Percentiles rank a stretch among this genome's conserved stretches.
Conservation (phyloP, 1,140 invertebrate species). For the Drosophila mauritiana region DNA sequence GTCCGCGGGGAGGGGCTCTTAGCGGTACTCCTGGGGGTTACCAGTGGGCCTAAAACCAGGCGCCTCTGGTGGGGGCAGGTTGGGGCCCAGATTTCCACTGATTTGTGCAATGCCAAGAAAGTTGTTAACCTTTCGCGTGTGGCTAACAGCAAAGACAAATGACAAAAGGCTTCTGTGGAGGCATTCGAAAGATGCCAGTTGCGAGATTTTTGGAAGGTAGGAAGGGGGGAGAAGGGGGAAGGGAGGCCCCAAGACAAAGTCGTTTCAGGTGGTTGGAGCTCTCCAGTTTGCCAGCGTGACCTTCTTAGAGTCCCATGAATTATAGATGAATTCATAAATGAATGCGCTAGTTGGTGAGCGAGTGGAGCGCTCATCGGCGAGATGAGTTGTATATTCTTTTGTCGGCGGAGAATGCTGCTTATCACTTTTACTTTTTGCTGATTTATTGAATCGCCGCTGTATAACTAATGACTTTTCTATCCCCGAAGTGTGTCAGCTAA, state of each 20-base stretch:
- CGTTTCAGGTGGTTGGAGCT: constrained; percentile 1
- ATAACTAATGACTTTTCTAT: constrained; percentile 26
- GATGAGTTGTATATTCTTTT: constrained; percentile 47
- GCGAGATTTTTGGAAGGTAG: neutral
- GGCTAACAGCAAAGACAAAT: constrained; percentile 46
- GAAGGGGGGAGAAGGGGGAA: too few species aligned
- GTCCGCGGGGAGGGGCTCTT: constrained; percentile 19
- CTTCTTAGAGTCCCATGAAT: constrained; percentile 44
- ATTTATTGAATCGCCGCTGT: constrained; percentile 40
- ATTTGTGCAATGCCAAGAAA: constrained; percentile 49
- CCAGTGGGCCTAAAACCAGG: constrained; percentile 17
- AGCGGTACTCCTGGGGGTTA: constrained; percentile 52
- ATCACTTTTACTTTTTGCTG: constrained; percentile 61
- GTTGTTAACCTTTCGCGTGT: constrained; percentile 63
- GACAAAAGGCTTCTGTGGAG: constrained; percentile 59
- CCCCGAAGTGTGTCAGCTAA: constrained; percentile 50
- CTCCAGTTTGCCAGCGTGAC: constrained; percentile 27
- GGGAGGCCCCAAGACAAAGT: neutral
- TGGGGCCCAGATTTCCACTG: constrained; percentile 24
- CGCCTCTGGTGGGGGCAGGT: neutral
- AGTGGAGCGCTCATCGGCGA: constrained; percentile 15
- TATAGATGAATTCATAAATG: constrained; percentile 41
- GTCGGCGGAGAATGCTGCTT: constrained; percentile 30
- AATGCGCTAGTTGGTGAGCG: constrained; percentile 44
- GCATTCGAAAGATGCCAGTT: constrained; percentile 15